Conservation (phyloP, 2,888 invertebrate species). For the Aromia moschata region DNA sequence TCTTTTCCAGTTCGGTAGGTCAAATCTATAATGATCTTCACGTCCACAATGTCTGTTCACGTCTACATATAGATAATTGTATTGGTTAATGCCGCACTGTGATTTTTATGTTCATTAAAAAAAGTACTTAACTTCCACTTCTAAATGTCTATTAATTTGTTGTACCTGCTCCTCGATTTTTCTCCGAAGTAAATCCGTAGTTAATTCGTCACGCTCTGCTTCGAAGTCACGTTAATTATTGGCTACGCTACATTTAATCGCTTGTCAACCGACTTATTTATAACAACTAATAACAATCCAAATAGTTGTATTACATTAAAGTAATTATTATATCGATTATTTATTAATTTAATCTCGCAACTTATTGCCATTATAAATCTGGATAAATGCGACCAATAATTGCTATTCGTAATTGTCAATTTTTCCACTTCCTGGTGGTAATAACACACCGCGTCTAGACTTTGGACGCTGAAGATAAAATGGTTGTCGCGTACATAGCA, state of each 20-base stretch:
- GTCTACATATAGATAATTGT: too few relatives aligned
- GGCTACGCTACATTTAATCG: constrained; percentile 32
- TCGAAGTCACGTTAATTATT: constrained; percentile 35
- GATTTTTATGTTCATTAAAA: too few relatives aligned
- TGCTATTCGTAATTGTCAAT: constrained; percentile 25
- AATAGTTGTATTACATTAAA: constrained; percentile 27
- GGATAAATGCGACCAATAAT: constrained; percentile 12
- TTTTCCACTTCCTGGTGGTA: constrained; percentile 23
- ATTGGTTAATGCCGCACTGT: too few relatives aligned
- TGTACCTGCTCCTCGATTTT: background rate
- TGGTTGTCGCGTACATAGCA: background rate
- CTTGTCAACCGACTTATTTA: constrained; percentile 38
- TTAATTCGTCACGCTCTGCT: constrained; percentile 49
- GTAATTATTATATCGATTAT: constrained; percentile 30
- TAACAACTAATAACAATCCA: constrained; percentile 28
- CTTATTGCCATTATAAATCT: constrained; percentile 21
- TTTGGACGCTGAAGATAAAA: constrained; percentile 20
- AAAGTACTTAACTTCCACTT: too few relatives aligned
- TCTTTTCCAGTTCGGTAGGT: too few relatives aligned
- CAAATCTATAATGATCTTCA: too few relatives aligned
- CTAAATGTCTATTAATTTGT: background rate
- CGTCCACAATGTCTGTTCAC: too few relatives aligned
- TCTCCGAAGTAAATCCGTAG: background rate
- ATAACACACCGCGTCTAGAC: constrained; percentile 16
- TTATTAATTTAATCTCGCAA: constrained; percentile 27